phyloP scores from a whole-genome alignment of 2,797 vertebrate species.

The Myotis vivesi region DNA sequence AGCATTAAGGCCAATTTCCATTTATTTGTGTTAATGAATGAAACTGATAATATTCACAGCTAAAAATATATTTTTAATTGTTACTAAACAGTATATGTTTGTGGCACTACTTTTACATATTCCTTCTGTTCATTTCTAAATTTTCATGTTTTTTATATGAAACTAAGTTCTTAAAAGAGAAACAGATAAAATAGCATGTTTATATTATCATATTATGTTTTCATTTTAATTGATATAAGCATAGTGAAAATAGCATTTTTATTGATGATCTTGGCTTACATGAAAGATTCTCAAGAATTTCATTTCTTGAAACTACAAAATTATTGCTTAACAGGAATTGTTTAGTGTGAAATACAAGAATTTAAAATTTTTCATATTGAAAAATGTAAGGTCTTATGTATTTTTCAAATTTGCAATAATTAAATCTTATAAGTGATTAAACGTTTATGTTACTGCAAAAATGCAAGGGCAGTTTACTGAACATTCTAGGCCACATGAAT shows the following conservation, averaged over 20 bases:
- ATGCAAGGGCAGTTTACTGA: neutral
- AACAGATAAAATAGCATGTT: neutral
- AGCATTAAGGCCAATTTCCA: neutral
- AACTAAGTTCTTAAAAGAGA: neutral
- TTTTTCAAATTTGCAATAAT: constrained; percentile 29
- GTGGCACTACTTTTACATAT: neutral
- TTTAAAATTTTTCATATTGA: neutral
- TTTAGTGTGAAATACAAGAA: neutral
- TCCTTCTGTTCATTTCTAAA: neutral
- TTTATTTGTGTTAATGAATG: neutral
- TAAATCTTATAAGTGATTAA: neutral
- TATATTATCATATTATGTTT: neutral
- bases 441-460: neutral
- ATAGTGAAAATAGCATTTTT: neutral
- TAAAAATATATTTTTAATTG: neutral
- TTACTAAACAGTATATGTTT: neutral
- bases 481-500: neutral
- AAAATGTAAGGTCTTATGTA: neutral
- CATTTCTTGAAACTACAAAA: neutral
- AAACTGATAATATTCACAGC: neutral
- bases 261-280: neutral
- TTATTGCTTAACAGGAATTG: neutral
- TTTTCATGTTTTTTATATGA: neutral
- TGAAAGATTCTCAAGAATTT: neutral
- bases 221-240: neutral